A percentile compares a stretch with the other conserved stretches of the same genome.
Conservation (phyloP, 2,797 vertebrate genomes). For the Acipenser transmontanus region DNA sequence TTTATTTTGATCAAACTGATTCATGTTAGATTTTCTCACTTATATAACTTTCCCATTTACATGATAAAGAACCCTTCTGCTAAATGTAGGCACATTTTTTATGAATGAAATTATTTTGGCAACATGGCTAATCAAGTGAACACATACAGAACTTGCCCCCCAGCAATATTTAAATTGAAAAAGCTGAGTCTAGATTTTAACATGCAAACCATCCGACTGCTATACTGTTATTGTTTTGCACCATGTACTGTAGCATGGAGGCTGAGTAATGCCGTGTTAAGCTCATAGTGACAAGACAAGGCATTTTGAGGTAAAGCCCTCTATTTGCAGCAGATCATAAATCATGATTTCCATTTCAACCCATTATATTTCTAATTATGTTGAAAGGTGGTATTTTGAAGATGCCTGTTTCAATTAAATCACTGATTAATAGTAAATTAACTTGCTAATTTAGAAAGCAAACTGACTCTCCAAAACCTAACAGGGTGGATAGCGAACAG, state of each 20-base stretch:
- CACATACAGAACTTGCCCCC: not conserved
- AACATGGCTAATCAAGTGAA: not conserved
- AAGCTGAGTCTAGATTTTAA: too few species aligned
- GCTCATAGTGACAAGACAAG: slow-evolving; percentile 7
- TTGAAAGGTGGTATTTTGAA: slow-evolving; percentile 11
- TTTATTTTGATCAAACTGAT: not conserved
- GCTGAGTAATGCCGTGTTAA: not conserved
- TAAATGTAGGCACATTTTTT: not conserved
- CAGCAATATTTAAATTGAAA: too few species aligned
- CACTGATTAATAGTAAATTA: not conserved
- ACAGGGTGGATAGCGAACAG: too few species aligned
- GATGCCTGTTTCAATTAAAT: not conserved
- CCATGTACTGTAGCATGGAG: not conserved
- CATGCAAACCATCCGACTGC: too few species aligned
- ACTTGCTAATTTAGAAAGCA: not conserved
- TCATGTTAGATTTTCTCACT: not conserved
- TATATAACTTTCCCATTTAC: slow-evolving; percentile 1
- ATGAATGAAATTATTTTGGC: not conserved
- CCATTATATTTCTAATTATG: slow-evolving; percentile 14
- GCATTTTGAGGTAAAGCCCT: slow-evolving; percentile 4
- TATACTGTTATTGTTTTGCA: not conserved
- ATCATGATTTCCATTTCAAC: slow-evolving; percentile 6
- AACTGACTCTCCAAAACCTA: too few species aligned
- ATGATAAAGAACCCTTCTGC: not conserved
- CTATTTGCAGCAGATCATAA: slow-evolving; percentile 2